A percentile compares a stretch with the other conserved stretches of the same genome.
These are phyloP conservation scores for Cardiocondyla obscurior DNA, from an alignment of 1,140 invertebrate genomes.

Conservation along the genomic window DNA sequence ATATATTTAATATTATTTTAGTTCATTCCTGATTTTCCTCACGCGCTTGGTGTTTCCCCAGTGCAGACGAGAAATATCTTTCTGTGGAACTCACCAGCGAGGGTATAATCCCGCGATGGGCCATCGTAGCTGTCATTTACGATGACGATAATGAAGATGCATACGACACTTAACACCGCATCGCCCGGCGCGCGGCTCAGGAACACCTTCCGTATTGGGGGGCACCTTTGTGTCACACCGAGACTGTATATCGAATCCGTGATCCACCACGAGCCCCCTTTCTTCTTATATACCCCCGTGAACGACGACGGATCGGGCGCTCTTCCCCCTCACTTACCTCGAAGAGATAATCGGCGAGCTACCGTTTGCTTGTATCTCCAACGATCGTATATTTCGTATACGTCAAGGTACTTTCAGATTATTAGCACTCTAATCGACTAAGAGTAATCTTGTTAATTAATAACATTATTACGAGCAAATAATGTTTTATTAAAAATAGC, in stretches of 20 bases:
- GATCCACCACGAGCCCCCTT: constrained; percentile 2
- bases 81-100: not conserved
- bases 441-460: no score
- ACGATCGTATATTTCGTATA: not conserved
- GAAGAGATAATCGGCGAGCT: not conserved
- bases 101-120: constrained; percentile 21
- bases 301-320: not conserved
- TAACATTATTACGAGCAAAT: no score
- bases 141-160: not conserved
- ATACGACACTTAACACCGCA: constrained; percentile 23
- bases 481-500: not conserved
- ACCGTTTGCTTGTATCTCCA: not conserved
- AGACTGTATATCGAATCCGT: not conserved
- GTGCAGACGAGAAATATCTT: not conserved
- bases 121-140: constrained; percentile 49
- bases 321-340: not conserved
- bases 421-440: no score
- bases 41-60: not conserved
- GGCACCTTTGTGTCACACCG: not conserved
- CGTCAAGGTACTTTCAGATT: not conserved
- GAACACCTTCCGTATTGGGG: not conserved
- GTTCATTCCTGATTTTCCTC: no score
- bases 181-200: not conserved
- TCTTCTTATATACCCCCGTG: constrained; percentile 41
- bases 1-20: no score